Conservation (phyloP, 2,797 vertebrate genomes). For the Pipistrellus nathusii region DNA sequence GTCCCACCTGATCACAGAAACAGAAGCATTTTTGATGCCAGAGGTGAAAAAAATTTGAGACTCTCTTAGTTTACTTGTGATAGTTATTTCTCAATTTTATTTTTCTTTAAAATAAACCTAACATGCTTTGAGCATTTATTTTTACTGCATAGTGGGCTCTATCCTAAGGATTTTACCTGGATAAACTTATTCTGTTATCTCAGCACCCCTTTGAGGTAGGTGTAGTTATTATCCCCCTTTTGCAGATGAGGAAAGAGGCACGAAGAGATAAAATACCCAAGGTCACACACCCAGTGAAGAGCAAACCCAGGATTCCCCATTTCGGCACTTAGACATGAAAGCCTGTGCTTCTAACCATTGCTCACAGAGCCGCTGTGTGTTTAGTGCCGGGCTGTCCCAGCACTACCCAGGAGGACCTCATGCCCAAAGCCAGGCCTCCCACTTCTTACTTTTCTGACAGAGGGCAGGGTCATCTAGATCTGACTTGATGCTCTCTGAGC, state of each 20-base stretch:
- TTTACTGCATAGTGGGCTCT: not conserved
- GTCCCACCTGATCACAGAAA: not conserved
- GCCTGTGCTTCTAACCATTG: not conserved
- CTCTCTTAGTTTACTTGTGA: not conserved
- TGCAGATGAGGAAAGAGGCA: not conserved
- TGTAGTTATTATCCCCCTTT: not conserved
- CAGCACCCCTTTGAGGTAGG: not conserved
- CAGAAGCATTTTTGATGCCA: slow-evolving; percentile 3
- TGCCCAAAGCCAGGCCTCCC: not conserved
- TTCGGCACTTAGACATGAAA: not conserved
- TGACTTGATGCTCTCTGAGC: not conserved
- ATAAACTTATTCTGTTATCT: not conserved
- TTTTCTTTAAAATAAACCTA: not conserved
- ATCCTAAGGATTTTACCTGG: not conserved
- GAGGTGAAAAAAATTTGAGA: not conserved
- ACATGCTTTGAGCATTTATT: not conserved
- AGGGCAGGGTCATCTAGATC: not conserved
- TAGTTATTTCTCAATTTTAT: not conserved
- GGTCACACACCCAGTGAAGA: too few species aligned
- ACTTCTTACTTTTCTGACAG: not conserved
- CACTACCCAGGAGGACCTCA: not conserved
- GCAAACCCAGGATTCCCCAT: not conserved
- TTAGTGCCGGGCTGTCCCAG: not conserved
- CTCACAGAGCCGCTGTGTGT: not conserved
- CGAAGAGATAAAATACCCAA: not conserved